Percentiles rank a stretch among this genome's conserved stretches.
Conservation (phyloP, 2,888 invertebrate genomes). For the Sminthurides aquaticus region DNA sequence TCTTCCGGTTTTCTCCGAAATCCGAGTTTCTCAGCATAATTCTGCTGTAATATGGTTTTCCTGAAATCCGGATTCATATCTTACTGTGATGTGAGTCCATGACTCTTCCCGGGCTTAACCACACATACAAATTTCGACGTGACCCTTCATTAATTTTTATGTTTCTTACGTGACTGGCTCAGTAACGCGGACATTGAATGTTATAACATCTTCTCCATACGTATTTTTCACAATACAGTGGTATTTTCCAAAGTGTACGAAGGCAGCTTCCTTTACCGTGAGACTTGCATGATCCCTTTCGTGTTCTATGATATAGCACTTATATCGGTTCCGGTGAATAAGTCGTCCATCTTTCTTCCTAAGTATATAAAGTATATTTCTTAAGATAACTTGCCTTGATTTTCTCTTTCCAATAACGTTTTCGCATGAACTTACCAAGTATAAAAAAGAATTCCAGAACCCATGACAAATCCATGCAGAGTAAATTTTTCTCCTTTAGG, state of each 20-base stretch:
- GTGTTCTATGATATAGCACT: constrained; percentile 19
- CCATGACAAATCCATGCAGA: constrained; percentile 22
- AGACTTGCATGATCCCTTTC: constrained; percentile 21
- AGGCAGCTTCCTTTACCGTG: constrained; percentile 10
- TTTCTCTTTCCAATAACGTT: no score
- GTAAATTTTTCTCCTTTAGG: constrained; percentile 19
- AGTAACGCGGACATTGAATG: constrained; percentile 13
- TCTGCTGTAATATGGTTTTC: background rate
- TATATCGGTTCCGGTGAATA: constrained; percentile 20
- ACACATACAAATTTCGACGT: no score
- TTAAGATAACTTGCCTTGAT: no score
- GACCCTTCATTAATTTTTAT: no score
- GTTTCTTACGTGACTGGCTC: constrained; percentile 4
- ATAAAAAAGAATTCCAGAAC: constrained; percentile 22
- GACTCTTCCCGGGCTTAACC: background rate
- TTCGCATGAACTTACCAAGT: constrained; percentile 9
- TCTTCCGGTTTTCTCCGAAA: constrained; percentile 18
- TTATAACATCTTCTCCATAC: constrained; percentile 16
- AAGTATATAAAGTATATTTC: background rate
- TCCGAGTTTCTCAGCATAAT: constrained; percentile 6
- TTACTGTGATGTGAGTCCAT: background rate
- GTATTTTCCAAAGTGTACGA: constrained; percentile 13
- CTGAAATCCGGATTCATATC: constrained; percentile 11
- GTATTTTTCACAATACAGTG: constrained; percentile 16
- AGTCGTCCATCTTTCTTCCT: constrained; percentile 23